Evolutionary conservation across 2,888 invertebrate species (phyloP).

Genomic region (Invenusta paracnida): DNA sequence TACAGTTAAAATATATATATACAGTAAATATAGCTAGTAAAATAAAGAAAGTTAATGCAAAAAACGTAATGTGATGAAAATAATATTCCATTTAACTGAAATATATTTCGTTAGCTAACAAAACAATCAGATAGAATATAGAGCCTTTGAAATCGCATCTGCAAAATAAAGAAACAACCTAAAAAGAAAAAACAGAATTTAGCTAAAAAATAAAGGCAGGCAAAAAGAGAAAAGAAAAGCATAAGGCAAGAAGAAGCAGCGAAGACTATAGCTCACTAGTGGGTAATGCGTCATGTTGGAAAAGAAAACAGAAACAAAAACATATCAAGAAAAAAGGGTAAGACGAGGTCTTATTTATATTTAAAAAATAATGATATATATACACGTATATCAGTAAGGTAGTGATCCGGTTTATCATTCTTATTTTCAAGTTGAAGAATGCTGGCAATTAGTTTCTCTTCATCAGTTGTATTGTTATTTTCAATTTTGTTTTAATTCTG

Average conservation of each 20-base stretch:
- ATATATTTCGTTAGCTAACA: too few relatives aligned
- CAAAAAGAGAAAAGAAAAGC: background rate
- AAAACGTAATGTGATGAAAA: too few relatives aligned
- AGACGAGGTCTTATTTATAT: background rate
- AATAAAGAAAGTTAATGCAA: too few relatives aligned
- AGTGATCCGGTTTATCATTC: background rate
- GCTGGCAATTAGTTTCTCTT: background rate
- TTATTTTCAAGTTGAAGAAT: background rate
- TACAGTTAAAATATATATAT: too few relatives aligned
- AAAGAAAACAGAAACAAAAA: background rate
- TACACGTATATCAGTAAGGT: background rate
- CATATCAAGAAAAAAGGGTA: background rate
- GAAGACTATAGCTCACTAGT: background rate
- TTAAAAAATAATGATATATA: background rate
- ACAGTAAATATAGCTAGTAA: too few relatives aligned
- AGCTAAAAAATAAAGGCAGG: background rate
- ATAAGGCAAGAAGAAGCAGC: background rate
- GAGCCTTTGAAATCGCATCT: background rate
- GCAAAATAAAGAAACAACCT: background rate
- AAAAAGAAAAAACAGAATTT: background rate
- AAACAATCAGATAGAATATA: background rate
- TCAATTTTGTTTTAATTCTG: background rate
- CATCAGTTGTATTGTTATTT: background rate
- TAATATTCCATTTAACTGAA: too few relatives aligned
- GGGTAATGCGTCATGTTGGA: background rate